Evolutionary conservation across 1,140 invertebrate species (phyloP).

Genomic region (Phortica variegata): DNA sequence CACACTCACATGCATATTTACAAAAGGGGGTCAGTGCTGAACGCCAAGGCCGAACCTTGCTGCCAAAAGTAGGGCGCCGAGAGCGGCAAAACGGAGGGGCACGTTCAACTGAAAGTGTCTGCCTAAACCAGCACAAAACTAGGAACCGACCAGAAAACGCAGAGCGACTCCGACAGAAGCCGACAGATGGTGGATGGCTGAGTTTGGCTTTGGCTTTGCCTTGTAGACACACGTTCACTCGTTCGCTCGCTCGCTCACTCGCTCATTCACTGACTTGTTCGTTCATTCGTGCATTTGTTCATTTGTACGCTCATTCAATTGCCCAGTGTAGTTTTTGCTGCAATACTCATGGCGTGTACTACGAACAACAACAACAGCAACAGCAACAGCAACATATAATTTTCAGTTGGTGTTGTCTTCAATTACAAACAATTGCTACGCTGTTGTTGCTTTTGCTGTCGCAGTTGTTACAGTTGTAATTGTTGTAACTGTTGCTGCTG

Average conservation of each 20-base stretch:
- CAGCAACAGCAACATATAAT: slow-evolving; percentile 2
- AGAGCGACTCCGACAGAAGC: slow-evolving; percentile 2
- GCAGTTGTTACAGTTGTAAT: background rate
- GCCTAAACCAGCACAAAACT: too few relatives aligned
- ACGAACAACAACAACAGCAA: slow-evolving; percentile 3
- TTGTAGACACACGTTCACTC: slow-evolving; percentile 5
- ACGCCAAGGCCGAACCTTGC: slow-evolving; percentile 51
- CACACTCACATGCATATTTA: slow-evolving; percentile 10
- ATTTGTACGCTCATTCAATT: slow-evolving; percentile 29
- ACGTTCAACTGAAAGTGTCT: too few relatives aligned
- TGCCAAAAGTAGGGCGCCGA: slow-evolving; percentile 43
- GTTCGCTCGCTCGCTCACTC: background rate
- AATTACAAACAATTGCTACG: too few relatives aligned
- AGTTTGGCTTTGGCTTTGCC: slow-evolving; percentile 10
- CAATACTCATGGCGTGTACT: slow-evolving; percentile 11
- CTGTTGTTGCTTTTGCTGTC: too few relatives aligned
- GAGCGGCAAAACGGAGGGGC: slow-evolving; percentile 39
- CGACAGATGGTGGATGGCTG: slow-evolving; percentile 25
- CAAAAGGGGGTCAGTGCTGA: slow-evolving; percentile 50
- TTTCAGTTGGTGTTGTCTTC: too few relatives aligned
- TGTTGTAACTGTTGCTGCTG: too few relatives aligned
- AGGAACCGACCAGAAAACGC: background rate
- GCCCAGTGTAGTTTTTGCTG: too few relatives aligned
- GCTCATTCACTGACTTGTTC: slow-evolving; percentile 7
- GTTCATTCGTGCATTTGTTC: background rate